phyloP scores from a whole-genome alignment of 2,113 vertebrate genomes.

The Carettochelys insculpta region DNA sequence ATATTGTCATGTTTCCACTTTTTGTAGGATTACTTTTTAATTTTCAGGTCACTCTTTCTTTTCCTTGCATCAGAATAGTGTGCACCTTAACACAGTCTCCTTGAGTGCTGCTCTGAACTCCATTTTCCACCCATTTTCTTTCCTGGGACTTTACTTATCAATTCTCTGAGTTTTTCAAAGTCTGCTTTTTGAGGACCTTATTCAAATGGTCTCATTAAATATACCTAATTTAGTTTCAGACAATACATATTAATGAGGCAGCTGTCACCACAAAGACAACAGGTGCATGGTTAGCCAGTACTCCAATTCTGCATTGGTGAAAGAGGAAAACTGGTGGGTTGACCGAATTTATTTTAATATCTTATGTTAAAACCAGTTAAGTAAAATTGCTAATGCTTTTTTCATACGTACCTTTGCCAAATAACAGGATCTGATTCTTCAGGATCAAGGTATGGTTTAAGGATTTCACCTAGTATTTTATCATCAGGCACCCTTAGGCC shows the following conservation, averaged over 20 bases:
- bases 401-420: constrained; percentile 85
- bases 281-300: not conserved
- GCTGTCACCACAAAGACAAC: not conserved
- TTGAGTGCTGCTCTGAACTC: not conserved
- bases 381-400: not conserved
- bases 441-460: constrained; percentile 88
- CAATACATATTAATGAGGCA: not conserved
- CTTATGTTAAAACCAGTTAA: not conserved
- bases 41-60: not conserved
- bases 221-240: not conserved
- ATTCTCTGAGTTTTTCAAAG: not conserved
- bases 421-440: constrained; percentile 88
- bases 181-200: not conserved
- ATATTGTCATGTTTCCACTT: not conserved
- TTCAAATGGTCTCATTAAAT: not conserved
- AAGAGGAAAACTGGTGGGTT: not conserved
- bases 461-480: constrained; percentile 82
- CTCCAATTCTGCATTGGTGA: not conserved
- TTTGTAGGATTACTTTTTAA: not conserved
- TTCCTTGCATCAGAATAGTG: not conserved
- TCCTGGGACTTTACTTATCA: not conserved
- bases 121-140: not conserved
- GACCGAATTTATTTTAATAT: not conserved
- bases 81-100: not conserved
- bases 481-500: constrained; percentile 84